Evolutionary conservation across 2,888 invertebrate genomes (phyloP).

Genomic region (Eristalis arbustorum): DNA sequence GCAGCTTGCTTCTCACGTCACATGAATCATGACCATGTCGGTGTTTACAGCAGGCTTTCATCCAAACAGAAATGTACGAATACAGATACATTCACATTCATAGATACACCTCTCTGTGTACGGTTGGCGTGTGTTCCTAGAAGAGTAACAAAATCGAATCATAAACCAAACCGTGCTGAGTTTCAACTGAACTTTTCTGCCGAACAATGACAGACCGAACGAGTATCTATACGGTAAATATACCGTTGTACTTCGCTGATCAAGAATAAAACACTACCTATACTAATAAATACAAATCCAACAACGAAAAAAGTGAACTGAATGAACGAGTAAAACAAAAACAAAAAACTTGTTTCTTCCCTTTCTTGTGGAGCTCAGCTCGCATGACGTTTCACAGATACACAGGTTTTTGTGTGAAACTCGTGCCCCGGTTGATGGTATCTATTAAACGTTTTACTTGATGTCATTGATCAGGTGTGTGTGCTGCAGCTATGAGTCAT

Average conservation of each 20-base stretch:
- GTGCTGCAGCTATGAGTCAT: constrained; percentile 47
- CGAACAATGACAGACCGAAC: not conserved
- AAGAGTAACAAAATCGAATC: constrained; percentile 1
- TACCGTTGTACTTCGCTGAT: constrained; percentile 43
- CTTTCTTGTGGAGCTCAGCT: constrained; percentile 8
- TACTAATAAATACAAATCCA: not conserved
- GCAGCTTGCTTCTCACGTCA: constrained; percentile 7
- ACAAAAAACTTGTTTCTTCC: constrained; percentile 37
- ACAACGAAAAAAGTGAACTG: not conserved
- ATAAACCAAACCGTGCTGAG: constrained; percentile 7
- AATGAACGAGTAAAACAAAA: constrained; percentile 7
- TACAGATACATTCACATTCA: not conserved
- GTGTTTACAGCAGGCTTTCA: not conserved
- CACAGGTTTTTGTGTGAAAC: constrained; percentile 22
- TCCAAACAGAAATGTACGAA: not conserved
- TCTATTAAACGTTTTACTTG: constrained; percentile 38
- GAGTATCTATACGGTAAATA: constrained; percentile 38
- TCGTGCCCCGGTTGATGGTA: constrained; percentile 4
- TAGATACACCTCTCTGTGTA: not conserved
- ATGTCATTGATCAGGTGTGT: constrained; percentile 56
- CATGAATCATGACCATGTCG: constrained; percentile 23
- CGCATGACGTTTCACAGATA: not conserved
- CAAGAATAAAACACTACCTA: constrained; percentile 8
- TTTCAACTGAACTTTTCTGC: not conserved
- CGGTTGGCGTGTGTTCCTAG: not conserved